phyloP scores from a whole-genome alignment of 2,888 invertebrate species.

The Tachina fera region DNA sequence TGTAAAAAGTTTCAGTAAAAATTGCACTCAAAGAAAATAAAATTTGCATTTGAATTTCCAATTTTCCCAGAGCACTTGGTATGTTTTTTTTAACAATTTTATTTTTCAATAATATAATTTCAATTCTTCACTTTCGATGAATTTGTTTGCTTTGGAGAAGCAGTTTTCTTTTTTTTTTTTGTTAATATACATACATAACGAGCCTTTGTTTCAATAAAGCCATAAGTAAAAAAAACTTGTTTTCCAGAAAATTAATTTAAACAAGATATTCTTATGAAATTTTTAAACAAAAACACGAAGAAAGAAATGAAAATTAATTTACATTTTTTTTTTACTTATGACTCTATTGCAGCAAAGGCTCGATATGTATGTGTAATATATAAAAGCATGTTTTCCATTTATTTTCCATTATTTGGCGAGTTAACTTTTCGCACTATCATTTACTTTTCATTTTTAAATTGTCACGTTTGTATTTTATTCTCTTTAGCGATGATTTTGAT shows the following conservation, averaged over 20 bases:
- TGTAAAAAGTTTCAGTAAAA: not conserved
- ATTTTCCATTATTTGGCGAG: conserved; percentile 34
- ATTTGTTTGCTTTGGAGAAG: not conserved
- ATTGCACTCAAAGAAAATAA: too few relatives aligned
- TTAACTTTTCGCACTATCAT: conserved; percentile 44
- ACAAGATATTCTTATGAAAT: too few relatives aligned
- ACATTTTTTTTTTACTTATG: too few relatives aligned
- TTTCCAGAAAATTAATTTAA: too few relatives aligned
- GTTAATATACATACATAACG: not conserved
- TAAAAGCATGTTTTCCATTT: not conserved
- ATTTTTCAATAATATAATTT: conserved; percentile 16
- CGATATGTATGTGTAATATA: too few relatives aligned
- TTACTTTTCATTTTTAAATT: conserved; percentile 62
- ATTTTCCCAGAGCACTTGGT: not conserved
- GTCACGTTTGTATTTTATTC: conserved; percentile 46
- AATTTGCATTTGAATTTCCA: not conserved
- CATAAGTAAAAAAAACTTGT: too few relatives aligned
- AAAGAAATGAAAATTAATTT: too few relatives aligned
- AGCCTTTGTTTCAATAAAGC: not conserved
- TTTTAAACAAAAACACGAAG: too few relatives aligned
- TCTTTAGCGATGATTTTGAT: conserved; percentile 14
- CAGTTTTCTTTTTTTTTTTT: not conserved
- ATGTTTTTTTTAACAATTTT: conserved; percentile 9
- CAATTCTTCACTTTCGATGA: not conserved
- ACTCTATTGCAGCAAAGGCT: too few relatives aligned